Conservation (phyloP, 2,113 vertebrate genomes). For the Cinclus cinclus region DNA sequence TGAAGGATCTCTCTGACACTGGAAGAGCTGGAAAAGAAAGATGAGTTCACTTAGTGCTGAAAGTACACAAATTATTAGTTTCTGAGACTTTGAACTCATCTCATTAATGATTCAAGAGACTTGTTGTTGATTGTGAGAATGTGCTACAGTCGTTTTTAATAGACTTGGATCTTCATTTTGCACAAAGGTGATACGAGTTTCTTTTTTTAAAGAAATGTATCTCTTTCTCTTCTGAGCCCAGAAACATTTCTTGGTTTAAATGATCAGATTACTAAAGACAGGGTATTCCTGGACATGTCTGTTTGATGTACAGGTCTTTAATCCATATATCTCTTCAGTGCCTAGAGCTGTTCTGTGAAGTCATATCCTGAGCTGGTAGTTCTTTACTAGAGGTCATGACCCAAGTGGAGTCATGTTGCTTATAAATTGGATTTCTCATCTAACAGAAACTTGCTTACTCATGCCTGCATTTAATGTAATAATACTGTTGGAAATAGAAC, state of each 20-base stretch:
- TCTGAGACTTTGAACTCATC: not conserved
- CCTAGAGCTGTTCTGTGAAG: not conserved
- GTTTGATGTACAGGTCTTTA: conserved; percentile 1
- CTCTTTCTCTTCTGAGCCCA: not conserved
- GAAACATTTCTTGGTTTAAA: not conserved
- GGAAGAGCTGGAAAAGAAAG: not conserved
- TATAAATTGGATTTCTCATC: not conserved
- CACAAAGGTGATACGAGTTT: not conserved
- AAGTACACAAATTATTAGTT: not conserved
- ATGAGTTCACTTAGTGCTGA: not conserved
- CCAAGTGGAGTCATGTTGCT: not conserved
- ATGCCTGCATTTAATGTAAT: not conserved
- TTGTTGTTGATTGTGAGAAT: not conserved
- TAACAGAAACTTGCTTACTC: not conserved
- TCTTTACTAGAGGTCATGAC: not conserved
- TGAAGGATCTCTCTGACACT: not conserved
- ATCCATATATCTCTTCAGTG: not conserved
- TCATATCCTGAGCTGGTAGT: not conserved
- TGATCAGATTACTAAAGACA: conserved; percentile 2
- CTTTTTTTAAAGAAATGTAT: not conserved
- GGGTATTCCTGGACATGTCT: not conserved
- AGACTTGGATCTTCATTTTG: not conserved
- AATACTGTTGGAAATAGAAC: not conserved
- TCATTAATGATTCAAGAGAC: not conserved
- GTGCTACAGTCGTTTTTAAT: not conserved